phyloP scores from a whole-genome alignment of 2,797 vertebrate species.

The Neopelma chrysocephalum region DNA sequence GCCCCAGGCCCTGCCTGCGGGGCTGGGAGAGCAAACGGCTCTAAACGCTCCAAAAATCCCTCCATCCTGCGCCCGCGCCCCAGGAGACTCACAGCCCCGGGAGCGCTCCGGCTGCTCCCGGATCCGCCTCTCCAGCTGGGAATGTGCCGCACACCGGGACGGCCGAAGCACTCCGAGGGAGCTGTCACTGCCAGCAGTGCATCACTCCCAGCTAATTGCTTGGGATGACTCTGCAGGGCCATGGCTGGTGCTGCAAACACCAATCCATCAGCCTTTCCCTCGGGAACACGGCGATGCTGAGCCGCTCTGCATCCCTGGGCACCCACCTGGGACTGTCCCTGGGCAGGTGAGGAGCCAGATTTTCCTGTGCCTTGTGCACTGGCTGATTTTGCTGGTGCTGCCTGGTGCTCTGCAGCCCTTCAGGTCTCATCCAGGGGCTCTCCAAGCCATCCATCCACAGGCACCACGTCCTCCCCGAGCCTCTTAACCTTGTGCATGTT shows the following conservation, averaged over 20 bases:
- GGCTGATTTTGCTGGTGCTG: not conserved
- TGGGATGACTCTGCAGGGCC: not conserved
- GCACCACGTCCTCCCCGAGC: not conserved
- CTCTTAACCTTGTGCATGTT: slow-evolving; percentile 39
- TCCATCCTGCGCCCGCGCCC: not conserved
- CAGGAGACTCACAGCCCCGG: not conserved
- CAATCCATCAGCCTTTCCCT: not conserved
- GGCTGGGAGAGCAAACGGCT: slow-evolving; percentile 1
- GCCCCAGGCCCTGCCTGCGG: slow-evolving; percentile 25
- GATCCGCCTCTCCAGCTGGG: not conserved
- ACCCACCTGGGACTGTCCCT: not conserved
- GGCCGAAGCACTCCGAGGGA: not conserved
- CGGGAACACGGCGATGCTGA: fast-evolving
- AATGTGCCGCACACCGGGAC: fast-evolving
- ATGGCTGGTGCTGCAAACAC: not conserved
- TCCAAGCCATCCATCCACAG: not conserved
- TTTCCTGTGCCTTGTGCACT: not conserved
- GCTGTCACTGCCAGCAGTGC: not conserved
- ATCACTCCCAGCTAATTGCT: not conserved
- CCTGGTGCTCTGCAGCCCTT: not conserved
- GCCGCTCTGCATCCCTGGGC: not conserved
- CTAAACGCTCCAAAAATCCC: not conserved
- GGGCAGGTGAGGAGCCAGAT: not conserved
- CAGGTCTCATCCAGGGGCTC: not conserved
- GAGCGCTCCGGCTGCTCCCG: not conserved